A percentile compares a stretch with the other conserved stretches of the same genome.
These are phyloP conservation scores for Myodes glareolus DNA, from an alignment of 2,113 vertebrate genomes.

Conservation along the genomic window DNA sequence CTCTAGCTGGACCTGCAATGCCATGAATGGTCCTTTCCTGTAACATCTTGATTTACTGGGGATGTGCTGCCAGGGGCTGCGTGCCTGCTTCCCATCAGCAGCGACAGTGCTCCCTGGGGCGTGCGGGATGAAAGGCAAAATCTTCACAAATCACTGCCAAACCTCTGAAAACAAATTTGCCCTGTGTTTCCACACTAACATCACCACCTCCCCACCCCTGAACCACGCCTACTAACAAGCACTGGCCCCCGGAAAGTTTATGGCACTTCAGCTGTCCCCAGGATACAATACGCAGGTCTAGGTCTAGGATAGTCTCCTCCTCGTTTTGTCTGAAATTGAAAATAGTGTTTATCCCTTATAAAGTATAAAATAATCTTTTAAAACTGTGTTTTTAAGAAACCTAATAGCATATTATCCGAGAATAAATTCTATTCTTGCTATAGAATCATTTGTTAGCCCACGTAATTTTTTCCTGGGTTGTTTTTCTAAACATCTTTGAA, in stretches of 20 bases:
- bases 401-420: not conserved
- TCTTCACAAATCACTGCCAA: slow-evolving; percentile 34
- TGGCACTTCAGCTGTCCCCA: not conserved
- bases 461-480: slow-evolving; percentile 4
- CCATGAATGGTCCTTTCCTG: not conserved
- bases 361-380: slow-evolving; percentile 42
- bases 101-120: not conserved
- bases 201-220: not conserved
- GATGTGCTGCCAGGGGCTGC: not conserved
- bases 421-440: not conserved
- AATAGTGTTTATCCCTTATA: not conserved
- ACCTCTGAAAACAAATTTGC: not conserved
- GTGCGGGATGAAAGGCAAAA: slow-evolving; percentile 26
- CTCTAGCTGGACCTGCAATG: not conserved
- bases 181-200: not conserved
- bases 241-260: not conserved
- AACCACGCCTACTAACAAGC: slow-evolving; percentile 4
- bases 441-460: not conserved
- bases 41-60: not conserved
- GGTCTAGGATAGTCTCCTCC: not conserved
- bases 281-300: not conserved
- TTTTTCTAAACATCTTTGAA: slow-evolving; percentile 50
- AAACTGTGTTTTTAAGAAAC: slow-evolving; percentile 13
- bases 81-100: slow-evolving; percentile 11
- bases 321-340: slow-evolving; percentile 40